These are phyloP conservation scores for Oreocharis arfaki DNA, from an alignment of 2,113 vertebrate genomes.

Conservation along the genomic window DNA sequence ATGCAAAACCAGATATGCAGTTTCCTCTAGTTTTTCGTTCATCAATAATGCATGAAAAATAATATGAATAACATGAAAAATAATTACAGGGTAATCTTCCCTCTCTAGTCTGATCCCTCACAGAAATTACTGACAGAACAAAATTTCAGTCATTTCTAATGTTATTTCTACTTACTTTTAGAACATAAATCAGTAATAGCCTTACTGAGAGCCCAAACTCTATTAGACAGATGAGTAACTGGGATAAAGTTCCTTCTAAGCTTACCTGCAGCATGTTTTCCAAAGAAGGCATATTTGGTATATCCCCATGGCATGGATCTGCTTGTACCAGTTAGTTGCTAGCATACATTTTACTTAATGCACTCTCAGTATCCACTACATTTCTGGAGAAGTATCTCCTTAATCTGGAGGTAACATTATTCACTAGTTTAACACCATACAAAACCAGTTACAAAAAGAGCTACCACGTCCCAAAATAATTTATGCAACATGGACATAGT, in stretches of 20 bases:
- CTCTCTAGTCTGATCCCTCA: not conserved
- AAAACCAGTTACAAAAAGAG: not conserved
- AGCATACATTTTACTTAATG: not conserved
- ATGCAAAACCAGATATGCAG: not conserved
- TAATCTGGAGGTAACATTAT: not conserved
- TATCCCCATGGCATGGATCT: not conserved
- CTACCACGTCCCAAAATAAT: not conserved
- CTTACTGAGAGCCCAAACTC: not conserved
- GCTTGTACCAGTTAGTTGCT: not conserved
- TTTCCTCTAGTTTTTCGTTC: not conserved
- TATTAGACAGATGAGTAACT: not conserved
- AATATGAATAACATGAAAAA: not conserved
- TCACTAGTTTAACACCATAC: not conserved
- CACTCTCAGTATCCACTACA: not conserved
- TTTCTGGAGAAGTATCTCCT: not conserved
- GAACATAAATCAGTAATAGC: not conserved
- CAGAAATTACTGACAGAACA: not conserved
- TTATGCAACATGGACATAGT: fast-evolving
- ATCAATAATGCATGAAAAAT: not conserved
- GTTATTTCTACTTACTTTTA: not conserved
- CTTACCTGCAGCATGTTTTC: not conserved
- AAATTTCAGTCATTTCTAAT: not conserved
- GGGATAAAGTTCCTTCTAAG: not conserved
- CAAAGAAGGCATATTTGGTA: not conserved
- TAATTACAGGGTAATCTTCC: not conserved